Evolutionary conservation across 2,888 invertebrate genomes (phyloP).

Genomic region (Lepidocyrtoides sp.): DNA sequence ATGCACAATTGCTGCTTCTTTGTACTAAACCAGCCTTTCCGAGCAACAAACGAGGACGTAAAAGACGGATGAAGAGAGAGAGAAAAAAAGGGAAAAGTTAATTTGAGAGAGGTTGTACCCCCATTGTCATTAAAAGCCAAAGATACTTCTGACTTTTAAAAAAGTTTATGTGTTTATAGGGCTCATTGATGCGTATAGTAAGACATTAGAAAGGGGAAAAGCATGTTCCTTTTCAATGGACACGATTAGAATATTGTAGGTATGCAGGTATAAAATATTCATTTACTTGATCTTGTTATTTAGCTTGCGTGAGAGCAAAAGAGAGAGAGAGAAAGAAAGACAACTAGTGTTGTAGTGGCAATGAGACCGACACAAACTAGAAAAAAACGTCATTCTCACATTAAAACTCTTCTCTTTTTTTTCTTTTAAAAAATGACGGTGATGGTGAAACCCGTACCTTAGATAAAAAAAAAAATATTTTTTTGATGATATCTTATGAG

Average conservation of each 20-base stretch:
- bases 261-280: background rate
- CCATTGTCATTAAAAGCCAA: slow-evolving; percentile 47
- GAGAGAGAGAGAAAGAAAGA: too few relatives aligned
- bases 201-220: slow-evolving; percentile 69
- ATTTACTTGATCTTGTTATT: too few relatives aligned
- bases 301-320: background rate
- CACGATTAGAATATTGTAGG: slow-evolving; percentile 51
- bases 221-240: slow-evolving; percentile 66
- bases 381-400: slow-evolving; percentile 58
- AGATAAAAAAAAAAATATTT: slow-evolving; percentile 29
- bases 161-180: slow-evolving; percentile 34
- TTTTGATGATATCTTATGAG: slow-evolving; percentile 75
- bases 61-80: background rate
- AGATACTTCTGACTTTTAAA: slow-evolving; percentile 3
- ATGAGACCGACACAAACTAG: slow-evolving; percentile 55
- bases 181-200: slow-evolving; percentile 57
- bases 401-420: slow-evolving; percentile 45
- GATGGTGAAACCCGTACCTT: slow-evolving; percentile 60
- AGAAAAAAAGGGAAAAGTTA: slow-evolving; percentile 39
- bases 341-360: slow-evolving; percentile 20
- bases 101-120: slow-evolving; percentile 58
- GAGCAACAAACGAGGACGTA: background rate
- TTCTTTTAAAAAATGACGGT: slow-evolving; percentile 50
- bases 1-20: slow-evolving; percentile 28
- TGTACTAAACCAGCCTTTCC: slow-evolving; percentile 8